Evolutionary conservation across 1,140 invertebrate species (phyloP).

Genomic region (Anthonomus grandis): DNA sequence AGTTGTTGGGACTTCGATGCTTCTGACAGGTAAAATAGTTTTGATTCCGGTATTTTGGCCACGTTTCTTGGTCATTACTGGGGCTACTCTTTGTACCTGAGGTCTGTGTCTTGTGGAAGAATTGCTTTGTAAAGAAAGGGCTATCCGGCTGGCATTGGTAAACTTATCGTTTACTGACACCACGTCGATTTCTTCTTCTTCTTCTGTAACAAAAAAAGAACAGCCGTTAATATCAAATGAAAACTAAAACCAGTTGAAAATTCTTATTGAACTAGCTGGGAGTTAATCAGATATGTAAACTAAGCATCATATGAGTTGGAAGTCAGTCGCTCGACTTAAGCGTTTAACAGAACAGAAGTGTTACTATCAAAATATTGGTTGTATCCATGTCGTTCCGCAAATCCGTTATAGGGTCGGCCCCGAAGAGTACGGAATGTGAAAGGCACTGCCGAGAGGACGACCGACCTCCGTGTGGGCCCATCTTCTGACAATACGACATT

Average conservation of each 20-base stretch:
- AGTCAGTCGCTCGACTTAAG: no score
- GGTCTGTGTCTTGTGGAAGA: slow-evolving; percentile 61
- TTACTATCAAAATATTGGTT: no score
- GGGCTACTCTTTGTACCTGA: slow-evolving; percentile 51
- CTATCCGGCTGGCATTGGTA: slow-evolving; percentile 43
- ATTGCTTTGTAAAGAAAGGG: slow-evolving; percentile 57
- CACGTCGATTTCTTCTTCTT: slow-evolving; percentile 82
- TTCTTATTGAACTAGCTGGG: no score
- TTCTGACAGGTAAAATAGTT: slow-evolving; percentile 33
- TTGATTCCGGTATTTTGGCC: slow-evolving; percentile 33
- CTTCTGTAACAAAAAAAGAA: slow-evolving; percentile 32
- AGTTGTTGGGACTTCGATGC: slow-evolving; percentile 12
- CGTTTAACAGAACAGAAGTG: no score
- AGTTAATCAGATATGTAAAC: no score
- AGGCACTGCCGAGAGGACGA: slow-evolving; percentile 6
- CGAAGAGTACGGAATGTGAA: slow-evolving; percentile 21
- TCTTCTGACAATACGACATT: slow-evolving; percentile 2
- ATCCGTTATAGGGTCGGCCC: slow-evolving; percentile 19
- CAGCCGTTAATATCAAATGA: not conserved
- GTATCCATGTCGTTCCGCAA: not conserved
- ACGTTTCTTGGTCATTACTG: slow-evolving; percentile 42
- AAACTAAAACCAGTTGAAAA: not conserved
- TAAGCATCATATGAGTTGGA: no score
- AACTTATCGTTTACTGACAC: slow-evolving; percentile 62
- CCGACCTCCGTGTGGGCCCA: not conserved